These are phyloP conservation scores for human (Homo sapiens) DNA, from an alignment of 2,113 vertebrate genomes.

Conservation along the genomic window GRCh38 chr2:116779001-116779500, in stretches of 20 bases:
- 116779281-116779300: neutral
- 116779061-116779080: too few species aligned
- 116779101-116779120: neutral
- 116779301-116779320: neutral
- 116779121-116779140: neutral
- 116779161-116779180: neutral
- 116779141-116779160: neutral
- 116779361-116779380: neutral
- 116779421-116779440: neutral
- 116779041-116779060: too few species aligned
- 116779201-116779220: neutral
- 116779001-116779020: too few species aligned
- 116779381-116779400: neutral
- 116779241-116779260: neutral
- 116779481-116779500: neutral
- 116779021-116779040: accelerated
- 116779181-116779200: neutral
- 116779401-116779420: neutral
- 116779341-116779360: neutral
- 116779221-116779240: neutral
- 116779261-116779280: neutral
- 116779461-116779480: neutral
- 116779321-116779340: neutral
- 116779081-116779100: too few species aligned
- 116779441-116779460: neutral